Base-by-base conservation (phyloP, 2,113 vertebrate species). In the Puffinus mauretanicus region DNA sequence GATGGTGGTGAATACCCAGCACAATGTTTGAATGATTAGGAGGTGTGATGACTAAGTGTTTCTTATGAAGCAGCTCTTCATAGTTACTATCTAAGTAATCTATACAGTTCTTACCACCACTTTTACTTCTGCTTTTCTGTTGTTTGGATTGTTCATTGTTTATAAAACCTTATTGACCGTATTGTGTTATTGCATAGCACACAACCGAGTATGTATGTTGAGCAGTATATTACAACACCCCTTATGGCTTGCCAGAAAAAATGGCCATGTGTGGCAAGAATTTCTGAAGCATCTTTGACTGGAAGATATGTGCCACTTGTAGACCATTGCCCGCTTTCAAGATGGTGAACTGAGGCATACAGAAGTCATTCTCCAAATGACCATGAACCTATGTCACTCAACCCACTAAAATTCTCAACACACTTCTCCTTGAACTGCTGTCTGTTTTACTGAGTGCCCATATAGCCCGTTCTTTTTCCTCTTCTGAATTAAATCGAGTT, bases 161-260 rank as follows among this genome's bases (percentile, higher is more conserved):
- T 49, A 32, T 40, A 47, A 79, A 46, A n/a, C 55, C 19, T 10
- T 38, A 21, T 21, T 75, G 62, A 42, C 13, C 34, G 29, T 11
- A 6, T 10, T 19, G 14, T 24, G 34, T 34, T 91, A 25, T 4
- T 61, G 22, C 4, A 44, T 16, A 54, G 13, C 15, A n/a, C n/a
- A 57, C 10, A 13, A 16, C 47, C 0, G 1, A 8, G 17, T 12
- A 24, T 0, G 1, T 20, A 40, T 19, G 18, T 11, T 25, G 46
- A 40, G 8, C 16, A 29, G 4, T 7, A 9, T 8, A 12, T 27
- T 55, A 66, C 3, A 16, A n/a, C 24, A 24, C 1, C 29, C 6
- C 17, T 44, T 27, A 29, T 4, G 3, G 13, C 38, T 79, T 46
- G 15, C 9, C 0, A 3, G 15, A 34, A 84, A 66, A 46, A 34